These are phyloP conservation scores for Acanthopleura granulata DNA, from an alignment of 2,888 invertebrate genomes.

Conservation along the genomic window DNA sequence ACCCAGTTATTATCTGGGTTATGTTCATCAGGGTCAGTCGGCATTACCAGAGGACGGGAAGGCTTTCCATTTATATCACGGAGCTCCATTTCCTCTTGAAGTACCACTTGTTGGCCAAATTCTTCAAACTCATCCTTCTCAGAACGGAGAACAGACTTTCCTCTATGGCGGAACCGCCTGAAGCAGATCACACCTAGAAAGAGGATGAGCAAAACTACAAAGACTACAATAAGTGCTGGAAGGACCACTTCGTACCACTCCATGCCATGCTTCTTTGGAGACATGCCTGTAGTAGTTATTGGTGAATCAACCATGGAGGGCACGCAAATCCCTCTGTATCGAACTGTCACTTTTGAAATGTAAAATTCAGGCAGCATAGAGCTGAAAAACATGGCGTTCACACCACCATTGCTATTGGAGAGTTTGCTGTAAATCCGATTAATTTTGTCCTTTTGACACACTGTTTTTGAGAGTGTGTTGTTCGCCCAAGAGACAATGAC, in stretches of 20 bases:
- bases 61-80: slow-evolving; percentile 44
- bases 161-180: slow-evolving; percentile 22
- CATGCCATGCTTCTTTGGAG: not conserved
- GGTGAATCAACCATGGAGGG: not conserved
- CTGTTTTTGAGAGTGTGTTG: slow-evolving; percentile 31
- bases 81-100: slow-evolving; percentile 53
- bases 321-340: slow-evolving; percentile 31
- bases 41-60: slow-evolving; percentile 42
- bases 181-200: slow-evolving; percentile 25
- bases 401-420: slow-evolving; percentile 28
- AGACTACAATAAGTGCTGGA: slow-evolving; percentile 35
- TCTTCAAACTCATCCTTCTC: slow-evolving; percentile 51
- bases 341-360: slow-evolving; percentile 27
- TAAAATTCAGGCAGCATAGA: slow-evolving; percentile 28
- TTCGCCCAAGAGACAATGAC: slow-evolving; percentile 43
- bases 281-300: not conserved
- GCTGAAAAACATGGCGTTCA: slow-evolving; percentile 30
- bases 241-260: slow-evolving; percentile 39
- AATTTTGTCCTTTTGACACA: slow-evolving; percentile 33
- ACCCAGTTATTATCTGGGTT: not conserved
- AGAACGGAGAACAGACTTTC: slow-evolving; percentile 31
- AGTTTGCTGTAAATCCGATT: slow-evolving; percentile 26
- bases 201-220: slow-evolving; percentile 37
- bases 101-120: slow-evolving; percentile 53
- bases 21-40: slow-evolving; percentile 27